Conservation (phyloP, 2,888 invertebrate species). For the Campoplex capitator region DNA sequence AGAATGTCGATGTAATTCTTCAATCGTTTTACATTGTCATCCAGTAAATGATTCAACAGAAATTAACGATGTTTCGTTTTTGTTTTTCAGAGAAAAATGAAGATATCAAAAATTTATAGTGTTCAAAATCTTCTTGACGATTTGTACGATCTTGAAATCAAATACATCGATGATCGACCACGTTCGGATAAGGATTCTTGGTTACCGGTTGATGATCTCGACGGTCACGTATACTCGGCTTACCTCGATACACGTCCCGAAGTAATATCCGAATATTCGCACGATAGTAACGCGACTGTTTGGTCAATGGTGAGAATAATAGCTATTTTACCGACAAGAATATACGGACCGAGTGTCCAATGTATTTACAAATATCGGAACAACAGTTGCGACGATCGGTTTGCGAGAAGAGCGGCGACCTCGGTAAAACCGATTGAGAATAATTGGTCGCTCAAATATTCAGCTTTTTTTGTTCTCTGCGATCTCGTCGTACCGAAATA, state of each 20-base stretch:
- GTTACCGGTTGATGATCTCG: slow-evolving; percentile 55
- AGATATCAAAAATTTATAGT: slow-evolving; percentile 56
- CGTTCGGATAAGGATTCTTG: slow-evolving; percentile 61
- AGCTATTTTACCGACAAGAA: slow-evolving; percentile 68
- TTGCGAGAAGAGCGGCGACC: slow-evolving; percentile 78
- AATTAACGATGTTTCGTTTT: not conserved
- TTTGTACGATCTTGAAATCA: slow-evolving; percentile 62
- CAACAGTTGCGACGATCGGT: slow-evolving; percentile 9
- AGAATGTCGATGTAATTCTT: not conserved
- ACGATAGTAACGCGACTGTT: slow-evolving; percentile 21
- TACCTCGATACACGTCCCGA: slow-evolving; percentile 84
- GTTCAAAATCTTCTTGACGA: slow-evolving; percentile 59
- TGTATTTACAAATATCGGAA: slow-evolving; percentile 71
- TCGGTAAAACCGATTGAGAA: slow-evolving; percentile 84
- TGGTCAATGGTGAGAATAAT: slow-evolving; percentile 71
- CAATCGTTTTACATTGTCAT: not conserved
- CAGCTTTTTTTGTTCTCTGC: slow-evolving; percentile 84
- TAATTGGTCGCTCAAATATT: slow-evolving; percentile 85
- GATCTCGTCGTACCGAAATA: slow-evolving; percentile 74
- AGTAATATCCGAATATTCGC: slow-evolving; percentile 71
- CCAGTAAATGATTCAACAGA: too few species aligned
- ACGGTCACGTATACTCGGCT: slow-evolving; percentile 82
- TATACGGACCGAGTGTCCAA: slow-evolving; percentile 41
- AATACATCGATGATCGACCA: slow-evolving; percentile 58
- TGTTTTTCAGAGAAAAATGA: slow-evolving; percentile 61